Base-by-base conservation (phyloP, 2,888 invertebrate species). In the Heliconius sara region DNA sequence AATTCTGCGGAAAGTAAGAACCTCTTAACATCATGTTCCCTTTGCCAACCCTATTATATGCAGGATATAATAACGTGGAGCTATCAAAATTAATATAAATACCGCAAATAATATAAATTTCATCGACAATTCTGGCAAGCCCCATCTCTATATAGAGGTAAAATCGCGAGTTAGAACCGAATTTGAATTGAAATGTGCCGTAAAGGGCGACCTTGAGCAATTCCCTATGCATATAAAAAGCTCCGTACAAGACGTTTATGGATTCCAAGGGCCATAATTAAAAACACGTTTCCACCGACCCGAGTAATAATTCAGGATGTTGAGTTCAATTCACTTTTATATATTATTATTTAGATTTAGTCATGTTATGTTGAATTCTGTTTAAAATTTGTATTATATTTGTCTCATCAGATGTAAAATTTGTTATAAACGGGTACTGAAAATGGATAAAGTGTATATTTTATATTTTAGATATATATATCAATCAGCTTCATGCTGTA, bases 181-280 rank as follows among this genome's bases (percentile, higher is more conserved):
- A 82, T 84, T 84, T 83, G 83, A 85, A 85, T 85, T 83, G 82
- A 80, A 84, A 81, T 81, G 81, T 81, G 82, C 83, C 81, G 78
- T 76, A 78, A 76, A 83, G 79, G 80, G 77, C 80, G 85, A 81
- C 84, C 85, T 85, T 85, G 85, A 79, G 79, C 83, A 81, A 80
- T 77, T 78, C 82, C 83, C 84, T 84, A 80, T 81, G 77, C 78
- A 75, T 70, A 79, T 70, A 84, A 81, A 81, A 83, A 81, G 67
- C 30, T 81, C 10, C 52, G 77, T 80, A 79, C 79, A 78, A 78
- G 73, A 78, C 66, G 63, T 77, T 72, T 79, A 76, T 79, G 68
- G 60, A 67, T 34, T 68, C 71, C 27, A 66, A 34, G 76, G 76
- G 39, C 67, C 68, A 76, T 72, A 52, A 79, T 78, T 78, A 68